Percentiles rank a stretch among this genome's conserved stretches.
These are phyloP conservation scores for Vicugna pacos DNA, from an alignment of 2,113 vertebrate species.

Conservation along the genomic window DNA sequence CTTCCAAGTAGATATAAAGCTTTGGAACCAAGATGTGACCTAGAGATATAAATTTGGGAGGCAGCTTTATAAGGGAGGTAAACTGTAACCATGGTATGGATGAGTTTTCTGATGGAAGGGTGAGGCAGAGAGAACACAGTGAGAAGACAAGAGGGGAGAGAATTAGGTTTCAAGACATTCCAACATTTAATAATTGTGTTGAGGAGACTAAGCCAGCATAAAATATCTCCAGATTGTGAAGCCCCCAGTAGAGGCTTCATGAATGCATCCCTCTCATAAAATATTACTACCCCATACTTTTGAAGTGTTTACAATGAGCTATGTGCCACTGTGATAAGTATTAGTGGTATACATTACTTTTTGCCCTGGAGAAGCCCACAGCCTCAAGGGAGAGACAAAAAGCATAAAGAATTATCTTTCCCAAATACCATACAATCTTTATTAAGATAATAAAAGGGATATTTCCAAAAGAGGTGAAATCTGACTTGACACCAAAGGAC, in stretches of 20 bases:
- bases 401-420: neutral
- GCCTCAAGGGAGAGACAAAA: slow-evolving; percentile 6
- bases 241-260: neutral
- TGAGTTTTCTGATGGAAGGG: neutral
- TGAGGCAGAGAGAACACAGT: neutral
- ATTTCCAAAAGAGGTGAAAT: slow-evolving; percentile 29
- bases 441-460: neutral
- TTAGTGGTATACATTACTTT: neutral
- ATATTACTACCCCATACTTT: neutral
- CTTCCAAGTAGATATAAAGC: neutral
- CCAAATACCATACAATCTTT: neutral
- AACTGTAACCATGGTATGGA: neutral
- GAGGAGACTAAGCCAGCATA: neutral
- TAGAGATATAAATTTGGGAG: neutral
- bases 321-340: neutral
- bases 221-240: slow-evolving; percentile 41
- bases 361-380: neutral
- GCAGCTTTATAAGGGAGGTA: neutral
- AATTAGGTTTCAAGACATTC: neutral
- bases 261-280: slow-evolving; percentile 17
- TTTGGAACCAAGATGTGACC: neutral
- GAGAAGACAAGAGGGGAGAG: neutral
- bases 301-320: slow-evolving; percentile 31
- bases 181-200: neutral
- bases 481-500: neutral